These are phyloP conservation scores for Rhodeus uyekii DNA, from an alignment of 2,797 vertebrate species.

Conservation along the genomic window DNA sequence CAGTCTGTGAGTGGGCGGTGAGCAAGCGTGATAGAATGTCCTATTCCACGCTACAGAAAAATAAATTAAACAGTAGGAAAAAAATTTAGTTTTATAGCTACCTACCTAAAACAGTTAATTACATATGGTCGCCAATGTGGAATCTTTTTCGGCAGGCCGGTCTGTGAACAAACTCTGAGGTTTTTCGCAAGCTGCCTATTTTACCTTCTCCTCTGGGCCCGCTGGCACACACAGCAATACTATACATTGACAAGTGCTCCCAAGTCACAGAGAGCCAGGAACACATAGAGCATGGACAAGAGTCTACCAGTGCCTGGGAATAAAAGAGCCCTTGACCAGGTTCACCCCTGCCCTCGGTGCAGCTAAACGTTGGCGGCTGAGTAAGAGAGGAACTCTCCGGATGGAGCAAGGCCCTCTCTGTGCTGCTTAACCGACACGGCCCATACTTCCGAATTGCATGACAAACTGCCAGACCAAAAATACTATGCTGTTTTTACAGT, in stretches of 20 bases:
- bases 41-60: constrained; percentile 58
- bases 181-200: constrained; percentile 79
- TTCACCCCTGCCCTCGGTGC: constrained; percentile 54
- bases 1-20: constrained; percentile 54
- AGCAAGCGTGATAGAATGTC: constrained; percentile 65
- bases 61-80: constrained; percentile 70
- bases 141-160: constrained; percentile 71
- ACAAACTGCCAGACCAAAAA: constrained; percentile 64
- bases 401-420: constrained; percentile 55
- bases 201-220: constrained; percentile 67
- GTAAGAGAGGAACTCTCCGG: constrained; percentile 28
- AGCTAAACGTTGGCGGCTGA: constrained; percentile 1
- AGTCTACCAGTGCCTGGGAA: constrained; percentile 60
- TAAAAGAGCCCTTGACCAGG: constrained; percentile 64
- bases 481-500: constrained; percentile 63
- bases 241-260: constrained; percentile 62
- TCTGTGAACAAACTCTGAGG: constrained; percentile 75
- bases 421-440: constrained; percentile 32
- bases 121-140: constrained; percentile 75
- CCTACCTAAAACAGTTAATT: constrained; percentile 77
- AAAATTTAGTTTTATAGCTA: constrained; percentile 75
- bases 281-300: constrained; percentile 5
- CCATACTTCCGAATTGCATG: constrained; percentile 26
- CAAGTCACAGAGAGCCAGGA: constrained; percentile 10
- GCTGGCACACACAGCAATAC: constrained; percentile 61